These are phyloP conservation scores for Colossoma macropomum DNA, from an alignment of 2,113 vertebrate species.

Conservation along the genomic window DNA sequence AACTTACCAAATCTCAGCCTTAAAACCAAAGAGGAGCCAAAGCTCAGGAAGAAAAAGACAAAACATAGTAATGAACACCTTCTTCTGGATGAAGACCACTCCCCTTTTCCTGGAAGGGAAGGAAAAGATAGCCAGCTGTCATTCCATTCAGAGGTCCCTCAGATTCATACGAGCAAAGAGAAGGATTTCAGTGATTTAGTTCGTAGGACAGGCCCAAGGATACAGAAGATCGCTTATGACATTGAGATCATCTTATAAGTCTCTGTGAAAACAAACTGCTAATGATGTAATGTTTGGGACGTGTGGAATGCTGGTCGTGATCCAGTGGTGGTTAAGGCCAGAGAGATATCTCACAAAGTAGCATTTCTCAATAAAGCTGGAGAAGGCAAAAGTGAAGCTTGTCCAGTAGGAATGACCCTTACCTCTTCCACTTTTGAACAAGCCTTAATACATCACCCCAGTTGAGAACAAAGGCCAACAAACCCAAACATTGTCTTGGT, in stretches of 20 bases:
- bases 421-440: no score
- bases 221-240: conserved; percentile 40
- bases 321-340: no score
- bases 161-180: not conserved
- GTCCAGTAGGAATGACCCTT: no score
- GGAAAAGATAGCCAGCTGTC: not conserved
- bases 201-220: not conserved
- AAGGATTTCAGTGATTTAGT: not conserved
- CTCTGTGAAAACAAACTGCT: no score
- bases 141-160: not conserved
- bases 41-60: not conserved
- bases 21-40: not conserved
- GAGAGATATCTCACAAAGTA: no score
- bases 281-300: no score
- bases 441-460: no score
- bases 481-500: no score
- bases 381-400: no score
- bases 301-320: no score
- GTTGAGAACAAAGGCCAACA: no score
- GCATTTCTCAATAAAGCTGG: no score
- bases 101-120: not conserved
- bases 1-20: not conserved
- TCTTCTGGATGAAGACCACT: not conserved
- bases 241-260: conserved; percentile 30
- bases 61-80: not conserved